Evolutionary conservation across 2,797 vertebrate genomes (phyloP).

Genomic region (Lepilemur ruficaudatus): DNA sequence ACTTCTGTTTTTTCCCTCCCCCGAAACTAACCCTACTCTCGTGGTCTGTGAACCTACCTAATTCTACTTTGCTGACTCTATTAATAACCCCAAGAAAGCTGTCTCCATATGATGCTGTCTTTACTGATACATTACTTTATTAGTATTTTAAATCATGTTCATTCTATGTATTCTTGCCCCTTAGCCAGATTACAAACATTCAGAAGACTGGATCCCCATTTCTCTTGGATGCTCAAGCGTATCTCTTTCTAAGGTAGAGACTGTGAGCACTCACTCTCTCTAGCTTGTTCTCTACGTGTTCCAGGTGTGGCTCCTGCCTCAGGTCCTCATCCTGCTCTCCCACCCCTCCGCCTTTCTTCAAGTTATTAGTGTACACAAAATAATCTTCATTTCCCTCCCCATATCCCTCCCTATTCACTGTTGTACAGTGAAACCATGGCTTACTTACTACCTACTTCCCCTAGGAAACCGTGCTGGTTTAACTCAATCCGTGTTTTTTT

Average conservation of each 20-base stretch:
- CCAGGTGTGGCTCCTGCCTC: background rate
- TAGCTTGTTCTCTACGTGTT: background rate
- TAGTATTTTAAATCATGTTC: background rate
- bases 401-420: background rate
- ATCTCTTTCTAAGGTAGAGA: background rate
- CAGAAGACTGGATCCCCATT: background rate
- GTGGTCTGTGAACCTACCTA: background rate
- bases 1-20: background rate
- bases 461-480: background rate
- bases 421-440: background rate
- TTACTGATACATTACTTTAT: background rate
- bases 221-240: background rate
- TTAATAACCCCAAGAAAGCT: background rate
- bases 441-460: background rate
- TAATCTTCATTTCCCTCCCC: background rate
- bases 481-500: background rate
- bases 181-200: background rate
- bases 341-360: background rate
- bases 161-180: background rate
- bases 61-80: background rate
- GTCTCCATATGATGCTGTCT: background rate
- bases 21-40: background rate
- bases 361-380: background rate
- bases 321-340: too few relatives aligned
- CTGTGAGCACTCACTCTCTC: too few relatives aligned